phyloP scores from a whole-genome alignment of 2,888 invertebrate species.

The Drosophila bunnanda region DNA sequence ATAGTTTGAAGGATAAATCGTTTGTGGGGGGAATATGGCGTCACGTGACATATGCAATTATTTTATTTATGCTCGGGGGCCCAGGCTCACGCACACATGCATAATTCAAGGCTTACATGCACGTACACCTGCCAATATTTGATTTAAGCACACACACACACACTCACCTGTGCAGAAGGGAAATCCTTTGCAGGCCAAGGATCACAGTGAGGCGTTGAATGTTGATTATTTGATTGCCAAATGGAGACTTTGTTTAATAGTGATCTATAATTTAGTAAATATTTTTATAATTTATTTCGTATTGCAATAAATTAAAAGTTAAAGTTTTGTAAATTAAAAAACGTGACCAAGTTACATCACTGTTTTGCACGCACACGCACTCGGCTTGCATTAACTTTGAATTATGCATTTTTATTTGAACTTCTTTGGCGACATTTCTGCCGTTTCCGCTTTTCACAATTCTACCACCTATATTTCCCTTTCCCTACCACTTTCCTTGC shows the following conservation, averaged over 20 bases:
- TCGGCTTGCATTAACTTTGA: conserved; percentile 57
- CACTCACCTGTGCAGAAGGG: neutral
- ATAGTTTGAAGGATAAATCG: neutral
- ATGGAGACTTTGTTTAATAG: neutral
- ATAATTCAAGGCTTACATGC: conserved; percentile 55
- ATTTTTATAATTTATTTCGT: too few relatives aligned
- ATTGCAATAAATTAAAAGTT: too few relatives aligned
- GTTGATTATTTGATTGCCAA: neutral
- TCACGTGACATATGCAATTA: conserved; percentile 44
- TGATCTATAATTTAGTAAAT: too few relatives aligned
- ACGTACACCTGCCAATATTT: conserved; percentile 61
- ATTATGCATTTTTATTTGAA: conserved; percentile 61
- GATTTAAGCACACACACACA: conserved; percentile 45
- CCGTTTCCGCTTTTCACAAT: conserved; percentile 4
- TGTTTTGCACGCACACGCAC: conserved; percentile 21
- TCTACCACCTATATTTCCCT: neutral
- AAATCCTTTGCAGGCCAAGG: conserved; percentile 19
- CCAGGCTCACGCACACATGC: conserved; percentile 38
- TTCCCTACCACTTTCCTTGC: neutral
- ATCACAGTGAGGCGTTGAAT: conserved; percentile 11
- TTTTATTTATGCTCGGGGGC: conserved; percentile 35
- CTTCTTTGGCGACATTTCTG: conserved; percentile 43
- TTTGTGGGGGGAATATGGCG: conserved; percentile 5
- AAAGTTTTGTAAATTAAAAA: too few relatives aligned
- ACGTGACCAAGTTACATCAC: neutral